Conservation (phyloP, 2,888 invertebrate species). For the Aporophyla lueneburgensis region DNA sequence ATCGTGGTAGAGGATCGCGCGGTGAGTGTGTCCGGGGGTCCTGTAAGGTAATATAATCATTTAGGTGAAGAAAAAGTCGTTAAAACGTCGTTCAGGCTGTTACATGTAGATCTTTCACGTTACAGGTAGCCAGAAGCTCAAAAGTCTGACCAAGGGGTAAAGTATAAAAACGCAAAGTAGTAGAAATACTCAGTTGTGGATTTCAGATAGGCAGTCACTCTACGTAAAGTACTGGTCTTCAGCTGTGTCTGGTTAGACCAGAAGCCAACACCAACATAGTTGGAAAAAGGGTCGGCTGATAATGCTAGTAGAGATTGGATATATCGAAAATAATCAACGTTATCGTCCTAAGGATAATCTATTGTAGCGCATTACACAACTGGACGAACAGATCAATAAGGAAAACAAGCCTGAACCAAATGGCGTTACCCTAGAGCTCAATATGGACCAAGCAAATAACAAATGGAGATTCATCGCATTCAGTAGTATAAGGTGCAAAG, state of each 20-base stretch:
- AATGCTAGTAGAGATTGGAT: background rate
- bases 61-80: background rate
- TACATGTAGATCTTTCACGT: background rate
- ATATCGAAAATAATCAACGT: too few relatives aligned
- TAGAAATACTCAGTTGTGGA: too few relatives aligned
- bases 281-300: background rate
- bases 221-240: background rate
- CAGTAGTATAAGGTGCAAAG: too few relatives aligned
- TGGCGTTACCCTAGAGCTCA: too few relatives aligned
- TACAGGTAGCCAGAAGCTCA: background rate
- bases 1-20: slow-evolving; percentile 80
- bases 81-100: background rate
- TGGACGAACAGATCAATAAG: too few relatives aligned
- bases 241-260: background rate
- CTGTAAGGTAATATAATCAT: slow-evolving; percentile 34
- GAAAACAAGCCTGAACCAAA: too few relatives aligned
- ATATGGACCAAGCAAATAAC: too few relatives aligned
- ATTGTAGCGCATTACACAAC: too few relatives aligned
- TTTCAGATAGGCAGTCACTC: background rate
- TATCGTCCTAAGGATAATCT: too few relatives aligned
- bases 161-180: too few relatives aligned
- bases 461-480: too few relatives aligned
- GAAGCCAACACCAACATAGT: too few relatives aligned
- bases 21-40: slow-evolving; percentile 74
- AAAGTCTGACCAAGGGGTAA: background rate